These are phyloP conservation scores for Hiodon tergisus DNA, from an alignment of 2,113 vertebrate genomes.

Conservation along the genomic window DNA sequence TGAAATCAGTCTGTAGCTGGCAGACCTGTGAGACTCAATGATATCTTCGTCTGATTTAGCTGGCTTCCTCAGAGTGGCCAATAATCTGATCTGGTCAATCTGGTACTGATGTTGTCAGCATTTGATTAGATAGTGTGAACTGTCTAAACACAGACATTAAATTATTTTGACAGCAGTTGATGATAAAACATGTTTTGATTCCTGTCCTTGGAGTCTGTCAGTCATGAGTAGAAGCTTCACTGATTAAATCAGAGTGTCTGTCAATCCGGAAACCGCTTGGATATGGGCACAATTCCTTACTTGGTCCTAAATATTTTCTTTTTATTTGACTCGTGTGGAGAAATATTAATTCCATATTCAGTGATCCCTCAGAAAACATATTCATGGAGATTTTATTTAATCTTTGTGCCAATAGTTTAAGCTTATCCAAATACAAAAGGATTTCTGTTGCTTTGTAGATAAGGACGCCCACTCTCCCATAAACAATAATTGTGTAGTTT, in stretches of 20 bases:
- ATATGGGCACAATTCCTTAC: background rate
- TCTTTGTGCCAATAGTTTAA: slow-evolving; percentile 47
- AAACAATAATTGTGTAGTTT: slow-evolving; percentile 98
- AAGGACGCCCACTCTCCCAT: slow-evolving; percentile 82
- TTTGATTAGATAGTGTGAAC: slow-evolving; percentile 62
- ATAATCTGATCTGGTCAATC: slow-evolving; percentile 36
- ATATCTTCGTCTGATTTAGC: slow-evolving; percentile 35
- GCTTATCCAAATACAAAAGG: slow-evolving; percentile 78
- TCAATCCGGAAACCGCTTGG: background rate
- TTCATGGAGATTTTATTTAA: slow-evolving; percentile 13
- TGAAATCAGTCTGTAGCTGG: slow-evolving; percentile 28
- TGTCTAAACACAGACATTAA: slow-evolving; percentile 60
- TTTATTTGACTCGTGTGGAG: background rate
- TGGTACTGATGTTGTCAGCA: slow-evolving; percentile 29
- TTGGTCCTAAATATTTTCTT: background rate
- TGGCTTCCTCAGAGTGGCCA: slow-evolving; percentile 37
- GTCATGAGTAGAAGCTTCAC: slow-evolving; percentile 20
- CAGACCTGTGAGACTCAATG: slow-evolving; percentile 50
- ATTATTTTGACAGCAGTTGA: slow-evolving; percentile 47
- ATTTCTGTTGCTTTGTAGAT: slow-evolving; percentile 99
- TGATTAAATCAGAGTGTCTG: slow-evolving; percentile 11
- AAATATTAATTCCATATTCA: background rate
- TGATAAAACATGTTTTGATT: slow-evolving; percentile 30
- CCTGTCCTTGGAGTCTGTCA: slow-evolving; percentile 34
- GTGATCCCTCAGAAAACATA: slow-evolving; percentile 16